phyloP scores from a whole-genome alignment of 2,888 invertebrate species.

The Plusia festucae region DNA sequence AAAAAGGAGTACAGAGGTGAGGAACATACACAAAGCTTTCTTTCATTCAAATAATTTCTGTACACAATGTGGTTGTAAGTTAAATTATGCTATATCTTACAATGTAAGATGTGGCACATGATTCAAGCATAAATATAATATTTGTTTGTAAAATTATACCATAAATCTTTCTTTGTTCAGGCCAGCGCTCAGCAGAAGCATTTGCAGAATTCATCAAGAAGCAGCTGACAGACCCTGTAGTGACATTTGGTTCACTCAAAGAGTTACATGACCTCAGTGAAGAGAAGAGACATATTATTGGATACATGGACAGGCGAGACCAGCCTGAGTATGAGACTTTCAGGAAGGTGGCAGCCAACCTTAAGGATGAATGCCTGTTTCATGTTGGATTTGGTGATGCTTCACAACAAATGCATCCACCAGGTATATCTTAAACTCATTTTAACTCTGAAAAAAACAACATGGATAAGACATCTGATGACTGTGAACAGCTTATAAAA shows the following conservation, averaged over 20 bases:
- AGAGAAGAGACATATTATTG: constrained; percentile 96
- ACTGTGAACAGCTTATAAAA: no score
- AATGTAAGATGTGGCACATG: no score
- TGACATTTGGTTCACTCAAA: constrained; percentile 92
- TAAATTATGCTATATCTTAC: no score
- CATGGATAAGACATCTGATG: no score
- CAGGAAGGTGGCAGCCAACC: constrained; percentile 94
- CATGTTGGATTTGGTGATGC: constrained; percentile 96
- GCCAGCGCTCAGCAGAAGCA: constrained; percentile 96
- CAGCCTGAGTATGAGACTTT: constrained; percentile 95
- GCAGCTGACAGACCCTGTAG: constrained; percentile 95
- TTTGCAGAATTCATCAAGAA: constrained; percentile 96
- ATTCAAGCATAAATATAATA: no score
- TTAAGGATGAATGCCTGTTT: constrained; percentile 99
- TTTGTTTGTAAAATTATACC: constrained; percentile 7
- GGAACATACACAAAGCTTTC: constrained; percentile 8
- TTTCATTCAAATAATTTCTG: no score
- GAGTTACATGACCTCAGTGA: constrained; percentile 94
- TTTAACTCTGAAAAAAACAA: no score
- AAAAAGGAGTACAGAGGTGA: constrained; percentile 97
- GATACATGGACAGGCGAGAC: constrained; percentile 95
- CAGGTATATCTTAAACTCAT: constrained; percentile 81
- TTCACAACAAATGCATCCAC: constrained; percentile 95
- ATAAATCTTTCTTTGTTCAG: no score
- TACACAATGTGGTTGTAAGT: no score